phyloP scores from a whole-genome alignment of 2,888 invertebrate genomes.

The Notocelia uddmanniana region DNA sequence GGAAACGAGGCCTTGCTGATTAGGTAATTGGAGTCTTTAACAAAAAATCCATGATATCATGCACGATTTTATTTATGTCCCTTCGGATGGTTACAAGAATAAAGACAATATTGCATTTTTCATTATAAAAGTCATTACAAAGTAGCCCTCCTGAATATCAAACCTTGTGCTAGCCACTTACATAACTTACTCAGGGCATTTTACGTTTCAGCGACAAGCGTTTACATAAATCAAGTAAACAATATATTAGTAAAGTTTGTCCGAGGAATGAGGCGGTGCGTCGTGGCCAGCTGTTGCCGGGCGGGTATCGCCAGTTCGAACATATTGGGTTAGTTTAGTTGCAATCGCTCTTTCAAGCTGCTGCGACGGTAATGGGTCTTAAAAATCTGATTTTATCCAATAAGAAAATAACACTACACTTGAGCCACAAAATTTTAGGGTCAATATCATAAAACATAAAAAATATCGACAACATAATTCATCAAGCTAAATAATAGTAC shows the following conservation, averaged over 20 bases:
- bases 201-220: slow-evolving; percentile 31
- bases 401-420: not conserved
- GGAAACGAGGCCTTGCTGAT: too few species aligned
- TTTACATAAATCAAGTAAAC: slow-evolving; percentile 52
- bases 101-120: too few species aligned
- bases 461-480: too few species aligned
- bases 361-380: slow-evolving; percentile 1
- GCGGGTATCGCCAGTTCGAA: slow-evolving; percentile 28
- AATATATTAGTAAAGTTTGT: slow-evolving; percentile 53
- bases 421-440: too few species aligned
- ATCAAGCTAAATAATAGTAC: too few species aligned
- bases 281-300: slow-evolving; percentile 45
- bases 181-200: slow-evolving; percentile 8
- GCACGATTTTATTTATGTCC: too few species aligned
- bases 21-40: too few species aligned
- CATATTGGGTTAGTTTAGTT: slow-evolving; percentile 37
- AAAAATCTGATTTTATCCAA: not conserved
- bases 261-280: slow-evolving; percentile 43
- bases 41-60: too few species aligned
- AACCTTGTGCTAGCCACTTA: not conserved
- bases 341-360: slow-evolving; percentile 19
- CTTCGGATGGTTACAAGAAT: too few species aligned
- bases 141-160: not conserved
- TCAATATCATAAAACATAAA: too few species aligned
- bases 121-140: not conserved